Evolutionary conservation across 2,797 vertebrate species (phyloP).

Genomic region (Bryconaethiops microstoma): DNA sequence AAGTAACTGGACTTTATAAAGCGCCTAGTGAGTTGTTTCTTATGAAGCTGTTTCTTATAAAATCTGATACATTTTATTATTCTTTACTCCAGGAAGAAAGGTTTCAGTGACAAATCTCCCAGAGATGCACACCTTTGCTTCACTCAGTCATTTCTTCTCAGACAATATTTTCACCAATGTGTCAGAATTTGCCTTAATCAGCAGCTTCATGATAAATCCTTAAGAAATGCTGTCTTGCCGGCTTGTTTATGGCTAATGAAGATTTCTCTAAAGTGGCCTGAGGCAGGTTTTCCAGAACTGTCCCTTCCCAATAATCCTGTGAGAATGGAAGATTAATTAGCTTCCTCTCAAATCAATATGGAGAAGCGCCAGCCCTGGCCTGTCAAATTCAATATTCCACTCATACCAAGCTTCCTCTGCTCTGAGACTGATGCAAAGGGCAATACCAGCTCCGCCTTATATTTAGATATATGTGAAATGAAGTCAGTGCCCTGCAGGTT

Average conservation of each 20-base stretch:
- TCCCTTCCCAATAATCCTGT: constrained; percentile 65
- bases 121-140: not conserved
- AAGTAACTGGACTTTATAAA: not conserved
- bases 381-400: constrained; percentile 68
- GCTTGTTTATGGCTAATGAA: constrained; percentile 55
- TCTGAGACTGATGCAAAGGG: constrained; percentile 60
- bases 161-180: not conserved
- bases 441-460: not conserved
- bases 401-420: constrained; percentile 65
- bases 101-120: not conserved
- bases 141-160: not conserved
- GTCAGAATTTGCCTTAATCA: constrained; percentile 8
- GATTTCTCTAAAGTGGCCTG: constrained; percentile 56
- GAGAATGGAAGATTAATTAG: constrained; percentile 73
- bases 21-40: no score
- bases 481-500: constrained; percentile 6
- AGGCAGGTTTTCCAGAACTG: constrained; percentile 57
- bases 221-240: constrained; percentile 52
- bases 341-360: constrained; percentile 73
- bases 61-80: no score
- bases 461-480: constrained; percentile 16
- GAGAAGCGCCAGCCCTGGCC: constrained; percentile 64
- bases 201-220: not conserved
- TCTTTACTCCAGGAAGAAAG: not conserved
- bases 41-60: no score